Base-by-base conservation (phyloP, 2,797 vertebrate species). In the Phaenicophaeus curvirostris region DNA sequence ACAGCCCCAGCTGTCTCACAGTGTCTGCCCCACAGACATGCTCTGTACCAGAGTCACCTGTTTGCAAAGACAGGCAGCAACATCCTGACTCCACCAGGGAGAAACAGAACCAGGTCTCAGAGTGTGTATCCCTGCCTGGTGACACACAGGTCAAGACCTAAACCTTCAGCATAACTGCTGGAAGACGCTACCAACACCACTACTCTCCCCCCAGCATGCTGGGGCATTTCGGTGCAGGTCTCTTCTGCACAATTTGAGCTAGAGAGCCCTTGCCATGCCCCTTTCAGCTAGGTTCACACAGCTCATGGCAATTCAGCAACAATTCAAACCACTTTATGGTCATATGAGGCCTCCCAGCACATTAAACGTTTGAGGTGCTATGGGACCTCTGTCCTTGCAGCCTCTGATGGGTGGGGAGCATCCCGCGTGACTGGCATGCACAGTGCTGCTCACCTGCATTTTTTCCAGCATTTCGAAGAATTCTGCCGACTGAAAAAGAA, bases 401-500 rank as follows among this genome's bases (percentile, higher is more conserved):
- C 37, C 66, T 62, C 62, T 54, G 66, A 25, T 2, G 9, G 18
- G 35, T 10, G 62, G n/a, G 55, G 31, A 55, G n/a, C 2, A 11
- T 13, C 44, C 58, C 2, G 0, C 5, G 1, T 8, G 50, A 12
- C 62, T 15, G 42, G 42, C 71, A 75, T 15, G 12, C 51, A 35
- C 2, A 13, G 30, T 37, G 58, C 61, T 39, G 84, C 97, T 97
- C 98, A 99, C 99, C 99, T 99, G 99, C 99, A 99, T 99, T 96
- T 98, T 99, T 96, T 99, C 99, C 98, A 99, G 97, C 99, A 99
- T 99, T 92, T 99, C 99, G 65, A 99, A 99, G 98, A 99, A 99
- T 96, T 99, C 99, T 8, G 99, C 98, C 5, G 99, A 99, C 99
- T 99, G 98, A 85, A 98, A 97, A 89, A 96, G 65, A 96, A 79